phyloP scores from a whole-genome alignment of 2,888 invertebrate species.

The Sialis fuliginosa region DNA sequence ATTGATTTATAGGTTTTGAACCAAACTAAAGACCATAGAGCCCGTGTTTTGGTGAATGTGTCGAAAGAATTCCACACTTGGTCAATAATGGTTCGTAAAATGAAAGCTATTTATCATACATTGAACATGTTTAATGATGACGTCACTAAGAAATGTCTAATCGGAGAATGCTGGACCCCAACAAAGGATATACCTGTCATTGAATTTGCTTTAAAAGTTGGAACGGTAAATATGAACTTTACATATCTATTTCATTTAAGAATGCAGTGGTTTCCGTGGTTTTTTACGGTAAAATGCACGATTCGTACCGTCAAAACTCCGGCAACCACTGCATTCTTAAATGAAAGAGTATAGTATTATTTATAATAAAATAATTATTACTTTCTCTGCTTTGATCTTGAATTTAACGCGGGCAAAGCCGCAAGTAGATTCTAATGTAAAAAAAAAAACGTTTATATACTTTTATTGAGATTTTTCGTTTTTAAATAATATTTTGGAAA shows the following conservation, averaged over 20 bases:
- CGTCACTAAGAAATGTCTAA: conserved; percentile 53
- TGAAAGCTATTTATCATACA: conserved; percentile 62
- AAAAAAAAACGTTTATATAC: no score
- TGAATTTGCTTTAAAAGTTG: conserved; percentile 60
- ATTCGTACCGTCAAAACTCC: no score
- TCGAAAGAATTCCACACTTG: conserved; percentile 59
- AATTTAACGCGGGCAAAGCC: no score
- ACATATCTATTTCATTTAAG: neutral
- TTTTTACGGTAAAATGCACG: no score
- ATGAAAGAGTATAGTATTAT: no score
- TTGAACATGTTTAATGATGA: conserved; percentile 57
- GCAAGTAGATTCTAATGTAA: no score
- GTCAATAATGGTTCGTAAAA: conserved; percentile 54
- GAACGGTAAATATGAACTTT: conserved; percentile 37
- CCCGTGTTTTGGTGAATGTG: conserved; percentile 65
- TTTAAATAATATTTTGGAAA: no score
- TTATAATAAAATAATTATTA: no score
- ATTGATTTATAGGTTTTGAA: conserved; percentile 48
- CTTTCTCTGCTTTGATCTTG: no score
- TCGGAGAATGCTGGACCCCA: conserved; percentile 51
- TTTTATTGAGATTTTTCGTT: no score
- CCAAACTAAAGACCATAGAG: conserved; percentile 77
- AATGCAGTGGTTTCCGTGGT: no score
- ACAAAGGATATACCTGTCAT: conserved; percentile 34
- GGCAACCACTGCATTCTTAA: no score